Evolutionary conservation across 2,797 vertebrate genomes (phyloP), one percentile per base, ranked within the genome.

Genomic region (Periophthalmus magnuspinnatus): DNA sequence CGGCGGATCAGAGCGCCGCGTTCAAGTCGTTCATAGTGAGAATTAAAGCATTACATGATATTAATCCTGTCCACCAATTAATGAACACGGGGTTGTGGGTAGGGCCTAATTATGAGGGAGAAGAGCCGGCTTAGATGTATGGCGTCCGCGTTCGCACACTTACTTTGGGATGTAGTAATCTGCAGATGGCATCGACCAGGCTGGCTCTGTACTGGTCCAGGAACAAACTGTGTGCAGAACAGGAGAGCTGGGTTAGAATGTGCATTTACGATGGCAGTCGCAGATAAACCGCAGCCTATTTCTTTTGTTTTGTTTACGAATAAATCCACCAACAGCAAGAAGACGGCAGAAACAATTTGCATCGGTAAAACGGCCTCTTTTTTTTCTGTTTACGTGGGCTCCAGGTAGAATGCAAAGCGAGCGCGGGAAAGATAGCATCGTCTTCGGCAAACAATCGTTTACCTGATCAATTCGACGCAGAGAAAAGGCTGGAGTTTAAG

Each of bases 21-120:
- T 96, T 97, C 94, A 96, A 96, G 96, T 96, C 93, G 94, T 91
- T 95, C 93, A 95, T 96, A 96, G 97, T 96, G 96, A 95, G 95
- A 94, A 97, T 97, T 97, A 97, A 97, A 97, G 95, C 94, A 95
- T 97, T 96, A 97, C 96, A 96, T 95, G 96, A 97, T 96, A 98
- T 97, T 97, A 98, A 98, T 96, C 96, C 96, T 94, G 92, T 95
- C 95, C 95, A 94, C 95, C 95, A 93, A 95, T 95, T 97, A 94
- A 95, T 95, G 93, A 93, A 93, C 93, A 93, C 93, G 93, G 95
- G 94, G 70, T 80, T 95, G 92, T 91, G 92, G 93, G 91, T 83
- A 84, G 89, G 92, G 93, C 94, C 95, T 97, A 97, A 98, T 98
- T 97, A 97, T 95, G 93, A 94, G 85, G 75, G 88, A 94, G 95